phyloP scores from a whole-genome alignment of 2,888 invertebrate species.

The Diaperis boleti region DNA sequence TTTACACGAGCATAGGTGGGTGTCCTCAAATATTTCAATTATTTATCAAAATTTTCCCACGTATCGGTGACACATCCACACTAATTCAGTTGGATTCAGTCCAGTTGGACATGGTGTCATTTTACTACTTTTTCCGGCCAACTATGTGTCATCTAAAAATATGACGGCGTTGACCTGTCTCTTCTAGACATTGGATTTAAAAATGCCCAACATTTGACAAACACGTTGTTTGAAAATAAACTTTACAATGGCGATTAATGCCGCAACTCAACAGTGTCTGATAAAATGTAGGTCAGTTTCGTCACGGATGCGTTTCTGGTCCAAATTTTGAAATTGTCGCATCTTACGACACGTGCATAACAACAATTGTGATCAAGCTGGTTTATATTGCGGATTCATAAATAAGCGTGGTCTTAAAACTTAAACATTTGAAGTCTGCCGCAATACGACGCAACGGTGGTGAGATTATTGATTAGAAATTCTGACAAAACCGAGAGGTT shows the following conservation, averaged over 20 bases:
- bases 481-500: neutral
- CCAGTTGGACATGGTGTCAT: neutral
- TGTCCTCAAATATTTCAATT: neutral
- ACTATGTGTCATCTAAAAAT: conserved; percentile 15
- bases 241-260: conserved; percentile 1
- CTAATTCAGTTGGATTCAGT: neutral
- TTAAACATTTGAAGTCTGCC: conserved; percentile 8
- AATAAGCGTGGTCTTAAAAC: neutral
- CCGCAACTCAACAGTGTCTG: conserved; percentile 1
- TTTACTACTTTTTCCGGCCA: conserved; percentile 1
- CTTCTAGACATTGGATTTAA: neutral
- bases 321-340: too few species aligned
- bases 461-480: conserved; percentile 11
- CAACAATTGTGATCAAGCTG: too few species aligned
- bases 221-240: conserved; percentile 17
- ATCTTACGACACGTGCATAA: too few species aligned
- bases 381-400: too few species aligned
- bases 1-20: conserved; percentile 30
- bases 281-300: conserved; percentile 27
- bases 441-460: conserved; percentile 12
- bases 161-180: conserved; percentile 5
- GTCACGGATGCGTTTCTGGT: neutral
- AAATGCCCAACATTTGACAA: neutral
- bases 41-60: neutral
- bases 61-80: neutral